phyloP scores from a whole-genome alignment of 2,797 vertebrate species.

The Anas bernieri region DNA sequence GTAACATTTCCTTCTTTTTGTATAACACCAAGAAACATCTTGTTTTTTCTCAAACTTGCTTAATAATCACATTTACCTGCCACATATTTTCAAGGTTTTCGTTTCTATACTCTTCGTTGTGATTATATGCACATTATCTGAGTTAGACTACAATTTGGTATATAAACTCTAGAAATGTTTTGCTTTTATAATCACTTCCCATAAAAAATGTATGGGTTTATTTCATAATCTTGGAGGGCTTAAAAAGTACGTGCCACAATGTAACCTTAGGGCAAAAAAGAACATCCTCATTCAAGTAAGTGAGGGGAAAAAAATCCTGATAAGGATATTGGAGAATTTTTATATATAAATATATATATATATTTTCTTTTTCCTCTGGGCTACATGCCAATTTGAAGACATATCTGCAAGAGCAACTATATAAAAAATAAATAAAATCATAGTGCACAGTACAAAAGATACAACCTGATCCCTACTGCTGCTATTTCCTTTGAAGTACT shows the following conservation, averaged over 20 bases:
- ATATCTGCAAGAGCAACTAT: not conserved
- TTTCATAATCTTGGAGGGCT: not conserved
- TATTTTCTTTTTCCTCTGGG: not conserved
- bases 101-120: not conserved
- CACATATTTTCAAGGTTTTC: not conserved
- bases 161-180: not conserved
- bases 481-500: slow-evolving; percentile 14
- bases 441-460: not conserved
- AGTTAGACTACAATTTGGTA: not conserved
- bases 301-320: not conserved
- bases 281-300: not conserved
- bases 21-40: not conserved
- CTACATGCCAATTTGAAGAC: slow-evolving; percentile 18
- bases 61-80: not conserved
- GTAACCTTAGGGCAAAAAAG: not conserved
- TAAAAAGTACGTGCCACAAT: slow-evolving; percentile 13
- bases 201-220: not conserved
- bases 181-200: not conserved
- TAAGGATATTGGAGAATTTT: not conserved
- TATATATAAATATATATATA: no score
- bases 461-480: not conserved
- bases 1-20: not conserved
- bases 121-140: not conserved
- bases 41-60: not conserved
- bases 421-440: not conserved